These are phyloP conservation scores for Pogona vitticeps DNA, from an alignment of 2,113 vertebrate genomes.

Conservation along the genomic window DNA sequence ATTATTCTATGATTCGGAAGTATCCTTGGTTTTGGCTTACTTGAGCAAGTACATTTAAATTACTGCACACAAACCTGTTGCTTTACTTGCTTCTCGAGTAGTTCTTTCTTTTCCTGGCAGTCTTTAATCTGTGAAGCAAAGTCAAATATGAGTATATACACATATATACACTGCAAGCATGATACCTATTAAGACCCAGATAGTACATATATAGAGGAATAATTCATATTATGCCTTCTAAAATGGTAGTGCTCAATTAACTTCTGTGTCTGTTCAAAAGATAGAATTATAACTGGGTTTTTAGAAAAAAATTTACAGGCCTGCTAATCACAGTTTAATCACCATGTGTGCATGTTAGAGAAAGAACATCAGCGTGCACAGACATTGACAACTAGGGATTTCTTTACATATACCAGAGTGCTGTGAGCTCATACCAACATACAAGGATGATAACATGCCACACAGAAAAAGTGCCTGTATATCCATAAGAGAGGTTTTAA, in stretches of 20 bases:
- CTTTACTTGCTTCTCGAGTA: constrained; percentile 57
- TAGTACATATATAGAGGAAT: background rate
- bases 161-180: background rate
- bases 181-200: background rate
- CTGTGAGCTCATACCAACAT: background rate
- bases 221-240: background rate
- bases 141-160: background rate
- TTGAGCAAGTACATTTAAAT: background rate
- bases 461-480: background rate
- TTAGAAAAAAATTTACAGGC: background rate
- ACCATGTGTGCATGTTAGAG: background rate
- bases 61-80: constrained; percentile 41
- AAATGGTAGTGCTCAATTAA: background rate
- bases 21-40: background rate
- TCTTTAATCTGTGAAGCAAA: constrained; percentile 52
- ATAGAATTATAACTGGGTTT: background rate
- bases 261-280: background rate
- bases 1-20: background rate
- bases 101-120: constrained; percentile 57
- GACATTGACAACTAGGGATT: background rate
- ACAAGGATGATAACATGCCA: background rate
- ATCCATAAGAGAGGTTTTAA: background rate
- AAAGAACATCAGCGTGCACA: too few species aligned
- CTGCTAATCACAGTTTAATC: background rate
- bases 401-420: background rate